Evolutionary conservation across 2,113 vertebrate species (phyloP).

Genomic region (Melanotaenia duboulayi): DNA sequence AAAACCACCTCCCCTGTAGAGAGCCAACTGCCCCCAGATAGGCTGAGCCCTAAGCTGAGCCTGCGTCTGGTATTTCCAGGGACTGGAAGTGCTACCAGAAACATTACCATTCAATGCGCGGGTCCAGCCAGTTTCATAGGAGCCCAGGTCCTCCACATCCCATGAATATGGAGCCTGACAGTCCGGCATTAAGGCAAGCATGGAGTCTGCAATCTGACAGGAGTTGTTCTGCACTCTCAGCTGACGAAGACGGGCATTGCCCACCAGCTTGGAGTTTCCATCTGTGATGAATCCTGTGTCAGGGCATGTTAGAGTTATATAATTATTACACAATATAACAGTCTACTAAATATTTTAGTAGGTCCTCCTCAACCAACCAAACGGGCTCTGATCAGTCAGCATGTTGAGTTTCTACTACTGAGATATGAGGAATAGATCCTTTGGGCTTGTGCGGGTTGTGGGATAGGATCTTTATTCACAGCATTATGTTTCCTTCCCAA

Average conservation of each 20-base stretch:
- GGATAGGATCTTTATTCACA: too few species aligned
- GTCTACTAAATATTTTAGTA: too few species aligned
- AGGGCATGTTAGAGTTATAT: background rate
- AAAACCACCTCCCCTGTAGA: conserved; percentile 91
- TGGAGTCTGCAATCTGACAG: conserved; percentile 74
- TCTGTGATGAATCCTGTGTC: conserved; percentile 92
- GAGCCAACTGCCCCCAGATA: conserved; percentile 83
- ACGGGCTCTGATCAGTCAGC: too few species aligned
- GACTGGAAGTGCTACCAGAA: conserved; percentile 54
- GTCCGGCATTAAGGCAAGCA: conserved; percentile 68
- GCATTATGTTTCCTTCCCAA: too few species aligned
- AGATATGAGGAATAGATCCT: too few species aligned
- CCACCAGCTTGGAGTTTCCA: conserved; percentile 92
- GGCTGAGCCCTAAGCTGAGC: conserved; percentile 76
- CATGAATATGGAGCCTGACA: conserved; percentile 86
- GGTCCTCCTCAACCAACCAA: too few species aligned
- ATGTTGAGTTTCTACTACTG: too few species aligned
- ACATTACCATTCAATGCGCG: conserved; percentile 41
- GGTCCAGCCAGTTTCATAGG: conserved; percentile 87
- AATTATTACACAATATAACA: too few species aligned
- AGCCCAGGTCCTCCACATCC: conserved; percentile 85
- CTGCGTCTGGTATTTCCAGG: conserved; percentile 89
- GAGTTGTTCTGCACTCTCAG: conserved; percentile 84
- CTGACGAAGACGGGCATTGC: conserved; percentile 89
- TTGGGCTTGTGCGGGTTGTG: too few species aligned